These are phyloP conservation scores for Galerucella calmariensis DNA, from an alignment of 2,888 invertebrate species.

Conservation along the genomic window DNA sequence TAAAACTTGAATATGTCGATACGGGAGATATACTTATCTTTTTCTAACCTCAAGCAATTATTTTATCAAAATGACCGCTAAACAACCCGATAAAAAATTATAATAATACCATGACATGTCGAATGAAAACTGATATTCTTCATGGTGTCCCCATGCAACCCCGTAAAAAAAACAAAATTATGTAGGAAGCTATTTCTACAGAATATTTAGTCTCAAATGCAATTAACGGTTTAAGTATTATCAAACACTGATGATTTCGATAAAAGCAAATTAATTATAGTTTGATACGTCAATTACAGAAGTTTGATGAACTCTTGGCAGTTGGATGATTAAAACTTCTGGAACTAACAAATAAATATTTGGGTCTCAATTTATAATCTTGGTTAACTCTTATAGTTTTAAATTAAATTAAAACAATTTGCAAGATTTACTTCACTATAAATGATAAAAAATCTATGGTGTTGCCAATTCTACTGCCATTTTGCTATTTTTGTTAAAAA, in stretches of 20 bases:
- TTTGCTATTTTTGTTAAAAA: too few species aligned
- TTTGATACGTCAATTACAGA: not conserved
- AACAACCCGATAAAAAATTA: constrained; percentile 1
- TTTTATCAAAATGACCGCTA: constrained; percentile 7
- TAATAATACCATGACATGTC: not conserved
- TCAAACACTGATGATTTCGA: not conserved
- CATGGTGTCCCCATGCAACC: too few species aligned
- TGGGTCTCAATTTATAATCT: too few species aligned
- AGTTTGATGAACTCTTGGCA: not conserved
- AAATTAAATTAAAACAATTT: too few species aligned
- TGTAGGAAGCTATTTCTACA: not conserved
- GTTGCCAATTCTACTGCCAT: too few species aligned
- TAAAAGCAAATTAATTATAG: not conserved
- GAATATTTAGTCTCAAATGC: too few species aligned
- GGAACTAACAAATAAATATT: too few species aligned
- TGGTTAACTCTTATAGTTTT: too few species aligned
- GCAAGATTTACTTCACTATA: too few species aligned
- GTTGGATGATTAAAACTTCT: too few species aligned
- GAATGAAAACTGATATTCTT: not conserved
- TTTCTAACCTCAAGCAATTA: constrained; percentile 1
- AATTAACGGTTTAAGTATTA: not conserved
- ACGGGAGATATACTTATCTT: not conserved
- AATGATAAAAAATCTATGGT: too few species aligned
- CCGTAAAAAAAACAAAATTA: too few species aligned
- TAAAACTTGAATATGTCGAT: not conserved